These are phyloP conservation scores for Brachionus rubens DNA, from an alignment of 1,140 invertebrate species.

Conservation along the genomic window DNA sequence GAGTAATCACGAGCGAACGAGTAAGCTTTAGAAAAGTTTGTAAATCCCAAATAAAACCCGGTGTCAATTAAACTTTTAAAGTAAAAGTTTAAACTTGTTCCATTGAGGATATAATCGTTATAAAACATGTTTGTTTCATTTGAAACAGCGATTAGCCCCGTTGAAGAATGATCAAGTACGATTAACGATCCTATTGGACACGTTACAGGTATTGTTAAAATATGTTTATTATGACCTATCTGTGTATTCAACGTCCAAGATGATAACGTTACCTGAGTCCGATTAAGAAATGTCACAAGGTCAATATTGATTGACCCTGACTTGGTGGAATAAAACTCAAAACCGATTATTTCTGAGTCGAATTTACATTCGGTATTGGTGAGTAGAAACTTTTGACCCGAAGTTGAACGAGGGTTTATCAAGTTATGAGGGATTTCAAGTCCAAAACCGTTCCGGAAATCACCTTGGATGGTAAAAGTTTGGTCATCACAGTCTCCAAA, in stretches of 20 bases:
- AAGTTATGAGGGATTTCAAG: not conserved
- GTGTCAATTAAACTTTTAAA: conserved; percentile 1
- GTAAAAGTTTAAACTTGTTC: not conserved
- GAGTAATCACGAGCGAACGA: not conserved
- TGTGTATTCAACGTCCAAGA: no score
- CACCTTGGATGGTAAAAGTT: no score
- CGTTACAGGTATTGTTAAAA: no score
- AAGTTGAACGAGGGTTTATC: not conserved
- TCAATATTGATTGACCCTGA: not conserved
- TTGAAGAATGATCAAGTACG: no score
- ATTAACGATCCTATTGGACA: no score
- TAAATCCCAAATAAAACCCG: not conserved
- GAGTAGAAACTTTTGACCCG: not conserved
- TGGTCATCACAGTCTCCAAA: no score
- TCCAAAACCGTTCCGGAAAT: not conserved
- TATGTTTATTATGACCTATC: no score
- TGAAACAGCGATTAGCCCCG: no score
- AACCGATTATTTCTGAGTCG: not conserved
- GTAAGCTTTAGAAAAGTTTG: not conserved
- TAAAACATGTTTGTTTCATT: not conserved
- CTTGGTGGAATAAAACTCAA: not conserved
- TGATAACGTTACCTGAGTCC: not conserved
- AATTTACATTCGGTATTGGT: not conserved
- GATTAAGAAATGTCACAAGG: not conserved
- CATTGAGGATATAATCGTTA: not conserved